Base-by-base conservation (phyloP, 2,113 vertebrate species). In the Corydoras maculifer region DNA sequence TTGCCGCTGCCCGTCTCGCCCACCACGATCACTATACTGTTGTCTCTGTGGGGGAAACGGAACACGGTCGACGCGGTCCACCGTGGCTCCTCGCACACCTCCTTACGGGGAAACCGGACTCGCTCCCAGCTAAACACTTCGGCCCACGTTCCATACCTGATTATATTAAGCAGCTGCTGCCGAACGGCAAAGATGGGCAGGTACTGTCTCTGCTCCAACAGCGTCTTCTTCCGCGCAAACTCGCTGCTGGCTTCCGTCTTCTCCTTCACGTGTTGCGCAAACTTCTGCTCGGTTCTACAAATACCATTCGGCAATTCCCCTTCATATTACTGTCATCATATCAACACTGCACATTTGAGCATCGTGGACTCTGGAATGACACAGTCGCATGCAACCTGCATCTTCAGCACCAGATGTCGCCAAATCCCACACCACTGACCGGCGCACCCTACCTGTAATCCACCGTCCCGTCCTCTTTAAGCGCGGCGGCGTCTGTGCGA, bases 21-120 rank as follows among this genome's bases (percentile, higher is more conserved):
- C 18, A 99, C 97, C 79, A 99, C 97, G 3, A 99, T 96, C 79
- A 99, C 97, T 0, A 99, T 98, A 85, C 92, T 99, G 83, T 99
- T 99, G 83, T 99, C 97, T 84, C 97, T 98, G 72, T 8, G 80
- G 55, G 0, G 49, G 30, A 29, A 9, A 61, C 2, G 43, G 13
- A 13, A 29, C 6, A 35, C 10, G 35, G 25, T n/a, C n/a, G n/a
- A n/a, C n/a, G n/a, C n/a, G n/a, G n/a, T n/a, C n/a, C n/a, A n/a
- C n/a, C n/a, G n/a, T n/a, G n/a, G n/a, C n/a, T n/a, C n/a, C n/a
- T n/a, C n/a, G n/a, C n/a, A n/a, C n/a, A n/a, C n/a, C n/a, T n/a
- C n/a, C n/a, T n/a, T n/a, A n/a, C n/a, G n/a, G n/a, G n/a, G n/a
- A n/a, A 35, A 35, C 32, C 32, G 3, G 7, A 35, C 32, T 4